Conservation (phyloP, 2,797 vertebrate genomes). For the Enteromius fasciolatus region DNA sequence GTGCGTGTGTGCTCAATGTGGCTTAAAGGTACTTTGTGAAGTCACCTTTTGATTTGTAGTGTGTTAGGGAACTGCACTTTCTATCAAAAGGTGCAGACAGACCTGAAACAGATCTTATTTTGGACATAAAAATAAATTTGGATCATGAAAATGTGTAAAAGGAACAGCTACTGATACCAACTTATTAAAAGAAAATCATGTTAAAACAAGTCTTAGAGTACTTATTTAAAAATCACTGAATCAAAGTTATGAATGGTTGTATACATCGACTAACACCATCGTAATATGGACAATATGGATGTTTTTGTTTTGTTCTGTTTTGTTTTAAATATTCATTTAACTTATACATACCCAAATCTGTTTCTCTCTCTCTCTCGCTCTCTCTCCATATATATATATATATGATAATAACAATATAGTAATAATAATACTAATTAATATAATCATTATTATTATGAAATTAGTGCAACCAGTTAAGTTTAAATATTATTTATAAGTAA, state of each 20-base stretch:
- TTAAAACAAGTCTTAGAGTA: not conserved
- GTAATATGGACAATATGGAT: not conserved
- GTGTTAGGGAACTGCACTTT: conserved; percentile 33
- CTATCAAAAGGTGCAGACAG: conserved; percentile 14
- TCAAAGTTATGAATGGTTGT: not conserved
- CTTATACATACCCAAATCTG: too few relatives aligned
- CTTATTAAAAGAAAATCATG: not conserved
- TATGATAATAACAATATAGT: too few relatives aligned
- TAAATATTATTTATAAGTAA: not conserved
- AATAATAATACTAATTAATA: not conserved
- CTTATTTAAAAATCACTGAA: not conserved
- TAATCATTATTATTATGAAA: not conserved
- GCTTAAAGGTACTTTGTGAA: conserved; percentile 34
- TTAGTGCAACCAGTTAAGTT: not conserved
- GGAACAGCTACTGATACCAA: not conserved
- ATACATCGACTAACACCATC: not conserved
- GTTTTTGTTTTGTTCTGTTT: not conserved
- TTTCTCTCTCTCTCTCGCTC: too few relatives aligned
- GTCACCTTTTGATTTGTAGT: conserved; percentile 39
- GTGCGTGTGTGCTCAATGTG: conserved; percentile 18
- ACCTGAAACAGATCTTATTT: conserved; percentile 24
- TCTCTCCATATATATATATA: too few relatives aligned
- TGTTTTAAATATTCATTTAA: not conserved
- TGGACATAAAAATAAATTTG: not conserved
- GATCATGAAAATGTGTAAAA: not conserved